phyloP scores from a whole-genome alignment of 2,797 vertebrate genomes.

The Silurus lanzhouensis region DNA sequence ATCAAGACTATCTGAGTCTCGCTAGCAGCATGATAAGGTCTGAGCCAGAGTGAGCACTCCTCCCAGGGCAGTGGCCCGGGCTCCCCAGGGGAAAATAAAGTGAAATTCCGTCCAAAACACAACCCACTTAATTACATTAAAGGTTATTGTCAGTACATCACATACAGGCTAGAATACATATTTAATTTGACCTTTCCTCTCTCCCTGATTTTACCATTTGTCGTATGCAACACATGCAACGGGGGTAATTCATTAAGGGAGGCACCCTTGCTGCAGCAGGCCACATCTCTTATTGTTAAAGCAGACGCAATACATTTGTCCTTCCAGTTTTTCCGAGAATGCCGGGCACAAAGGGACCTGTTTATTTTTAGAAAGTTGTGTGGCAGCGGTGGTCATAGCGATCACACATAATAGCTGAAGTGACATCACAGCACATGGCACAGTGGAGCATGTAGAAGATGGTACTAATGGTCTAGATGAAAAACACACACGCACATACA shows the following conservation, averaged over 20 bases:
- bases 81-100: slow-evolving; percentile 57
- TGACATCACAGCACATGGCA: slow-evolving; percentile 29
- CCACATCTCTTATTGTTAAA: slow-evolving; percentile 45
- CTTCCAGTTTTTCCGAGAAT: slow-evolving; percentile 30
- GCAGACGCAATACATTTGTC: slow-evolving; percentile 51
- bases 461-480: slow-evolving; percentile 42
- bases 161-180: slow-evolving; percentile 52
- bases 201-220: slow-evolving; percentile 54
- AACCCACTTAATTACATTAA: slow-evolving; percentile 64
- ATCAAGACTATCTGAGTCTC: slow-evolving; percentile 60
- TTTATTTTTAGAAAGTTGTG: slow-evolving; percentile 35
- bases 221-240: slow-evolving; percentile 62
- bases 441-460: slow-evolving; percentile 40
- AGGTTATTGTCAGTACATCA: slow-evolving; percentile 62
- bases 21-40: slow-evolving; percentile 59
- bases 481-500: slow-evolving; percentile 44
- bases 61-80: slow-evolving; percentile 50
- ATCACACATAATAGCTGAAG: slow-evolving; percentile 53
- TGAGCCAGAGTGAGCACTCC: slow-evolving; percentile 56
- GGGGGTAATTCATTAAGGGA: slow-evolving; percentile 56
- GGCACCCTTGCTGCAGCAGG: slow-evolving; percentile 41
- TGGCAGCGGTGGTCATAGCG: neutral
- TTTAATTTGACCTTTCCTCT: slow-evolving; percentile 63
- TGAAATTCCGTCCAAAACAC: slow-evolving; percentile 55
- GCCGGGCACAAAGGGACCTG: slow-evolving; percentile 22